Conservation (phyloP, 1,140 invertebrate species). For the Eupeodes corollae region DNA sequence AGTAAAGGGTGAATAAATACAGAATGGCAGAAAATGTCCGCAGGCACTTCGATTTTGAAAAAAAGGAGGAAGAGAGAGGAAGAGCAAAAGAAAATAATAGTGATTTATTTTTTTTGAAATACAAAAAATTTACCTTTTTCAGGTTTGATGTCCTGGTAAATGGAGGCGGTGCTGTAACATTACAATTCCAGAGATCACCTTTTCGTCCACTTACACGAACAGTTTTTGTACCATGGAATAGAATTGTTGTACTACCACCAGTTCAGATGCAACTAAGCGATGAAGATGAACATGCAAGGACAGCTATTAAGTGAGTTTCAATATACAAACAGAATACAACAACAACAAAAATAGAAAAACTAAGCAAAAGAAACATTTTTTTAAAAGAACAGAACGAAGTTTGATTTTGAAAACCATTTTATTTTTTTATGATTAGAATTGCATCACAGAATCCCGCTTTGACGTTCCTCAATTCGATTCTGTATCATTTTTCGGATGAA, state of each 20-base stretch:
- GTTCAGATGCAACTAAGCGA: slow-evolving; percentile 76
- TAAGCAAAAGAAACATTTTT: not conserved
- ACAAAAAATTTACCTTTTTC: slow-evolving; percentile 6
- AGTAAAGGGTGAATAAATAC: not conserved
- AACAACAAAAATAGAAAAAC: too few relatives aligned
- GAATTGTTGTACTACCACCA: slow-evolving; percentile 80
- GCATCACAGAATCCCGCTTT: slow-evolving; percentile 40
- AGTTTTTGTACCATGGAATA: slow-evolving; percentile 90
- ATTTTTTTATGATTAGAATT: slow-evolving; percentile 14
- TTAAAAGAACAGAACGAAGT: not conserved
- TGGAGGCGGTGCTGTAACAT: slow-evolving; percentile 92
- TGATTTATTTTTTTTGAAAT: not conserved
- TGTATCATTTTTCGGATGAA: slow-evolving; percentile 41
- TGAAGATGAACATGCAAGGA: slow-evolving; percentile 47
- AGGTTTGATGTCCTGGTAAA: slow-evolving; percentile 99
- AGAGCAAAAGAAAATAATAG: not conserved
- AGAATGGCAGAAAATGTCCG: not conserved
- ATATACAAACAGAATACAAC: not conserved
- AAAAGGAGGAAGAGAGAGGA: not conserved
- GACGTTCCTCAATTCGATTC: slow-evolving; percentile 50
- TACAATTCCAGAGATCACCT: slow-evolving; percentile 90
- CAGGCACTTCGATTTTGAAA: not conserved
- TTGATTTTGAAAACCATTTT: not conserved
- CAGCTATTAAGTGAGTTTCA: slow-evolving; percentile 41
- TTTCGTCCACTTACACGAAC: slow-evolving; percentile 76